Percentiles rank a stretch among this genome's conserved stretches.
Conservation (phyloP, 2,797 vertebrate genomes). For the Jordanella pulchra region DNA sequence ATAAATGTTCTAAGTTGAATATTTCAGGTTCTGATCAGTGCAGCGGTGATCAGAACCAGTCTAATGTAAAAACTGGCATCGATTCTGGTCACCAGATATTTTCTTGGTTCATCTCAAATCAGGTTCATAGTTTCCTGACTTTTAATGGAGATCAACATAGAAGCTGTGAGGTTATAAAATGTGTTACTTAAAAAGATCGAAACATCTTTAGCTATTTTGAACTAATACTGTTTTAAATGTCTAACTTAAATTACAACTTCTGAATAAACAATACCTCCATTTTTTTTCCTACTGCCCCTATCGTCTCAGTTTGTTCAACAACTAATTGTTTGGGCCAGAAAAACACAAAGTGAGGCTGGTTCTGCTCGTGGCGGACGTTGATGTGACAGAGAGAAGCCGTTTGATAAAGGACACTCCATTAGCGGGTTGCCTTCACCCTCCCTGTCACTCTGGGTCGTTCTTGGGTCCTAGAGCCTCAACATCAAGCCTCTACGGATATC, state of each 20-base stretch:
- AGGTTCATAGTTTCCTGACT: not conserved
- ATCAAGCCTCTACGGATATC: not conserved
- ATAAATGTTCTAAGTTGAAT: too few species aligned
- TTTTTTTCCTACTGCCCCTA: constrained; percentile 1
- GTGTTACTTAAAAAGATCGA: not conserved
- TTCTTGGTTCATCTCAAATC: not conserved
- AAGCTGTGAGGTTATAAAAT: not conserved
- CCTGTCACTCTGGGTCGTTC: not conserved
- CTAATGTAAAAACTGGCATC: not conserved
- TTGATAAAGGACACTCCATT: constrained; percentile 49
- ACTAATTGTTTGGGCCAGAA: constrained; percentile 38
- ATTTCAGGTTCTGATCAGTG: not conserved
- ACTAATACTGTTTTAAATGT: not conserved
- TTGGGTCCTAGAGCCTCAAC: constrained; percentile 1
- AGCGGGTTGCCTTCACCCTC: constrained; percentile 26
- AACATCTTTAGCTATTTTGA: not conserved
- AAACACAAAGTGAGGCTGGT: constrained; percentile 23
- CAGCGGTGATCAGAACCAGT: not conserved
- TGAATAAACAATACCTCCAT: constrained; percentile 29
- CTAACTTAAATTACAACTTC: constrained; percentile 23
- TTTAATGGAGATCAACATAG: not conserved
- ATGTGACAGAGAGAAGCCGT: constrained; percentile 37
- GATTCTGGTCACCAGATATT: not conserved
- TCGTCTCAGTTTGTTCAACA: constrained; percentile 22
- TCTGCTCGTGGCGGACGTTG: constrained; percentile 35